Evolutionary conservation across 1,140 invertebrate species (phyloP).

Genomic region (Drosophila gunungcola): DNA sequence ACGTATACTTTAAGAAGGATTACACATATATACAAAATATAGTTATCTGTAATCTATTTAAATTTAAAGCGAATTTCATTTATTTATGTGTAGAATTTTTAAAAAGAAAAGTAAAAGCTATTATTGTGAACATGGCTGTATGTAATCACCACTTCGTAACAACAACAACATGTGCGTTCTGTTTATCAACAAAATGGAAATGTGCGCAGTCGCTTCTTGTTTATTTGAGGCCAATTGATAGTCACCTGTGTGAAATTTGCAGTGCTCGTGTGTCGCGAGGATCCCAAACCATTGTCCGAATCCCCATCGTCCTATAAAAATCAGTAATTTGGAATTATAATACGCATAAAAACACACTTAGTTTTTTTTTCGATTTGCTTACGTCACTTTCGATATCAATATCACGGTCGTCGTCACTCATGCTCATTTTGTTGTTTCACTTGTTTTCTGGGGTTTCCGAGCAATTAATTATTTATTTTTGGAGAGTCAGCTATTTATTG

Average conservation of each 20-base stretch:
- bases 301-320: slow-evolving; percentile 87
- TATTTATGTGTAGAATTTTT: too few relatives aligned
- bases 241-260: slow-evolving; percentile 77
- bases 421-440: slow-evolving; percentile 45
- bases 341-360: not conserved
- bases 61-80: too few relatives aligned
- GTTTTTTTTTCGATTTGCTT: slow-evolving; percentile 55
- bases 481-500: not conserved
- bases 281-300: slow-evolving; percentile 86
- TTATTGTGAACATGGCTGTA: slow-evolving; percentile 1
- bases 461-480: not conserved
- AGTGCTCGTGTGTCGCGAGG: slow-evolving; percentile 74
- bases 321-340: slow-evolving; percentile 2
- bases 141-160: slow-evolving; percentile 17
- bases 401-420: slow-evolving; percentile 96
- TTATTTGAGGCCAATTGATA: not conserved
- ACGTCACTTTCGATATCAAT: slow-evolving; percentile 97
- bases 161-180: slow-evolving; percentile 37
- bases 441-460: not conserved
- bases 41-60: too few relatives aligned
- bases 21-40: too few relatives aligned
- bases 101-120: not conserved
- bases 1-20: too few relatives aligned
- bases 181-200: slow-evolving; percentile 41
- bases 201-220: slow-evolving; percentile 18